These are phyloP conservation scores for Charaxes varanes DNA, from an alignment of 1,140 invertebrate species.

Conservation along the genomic window DNA sequence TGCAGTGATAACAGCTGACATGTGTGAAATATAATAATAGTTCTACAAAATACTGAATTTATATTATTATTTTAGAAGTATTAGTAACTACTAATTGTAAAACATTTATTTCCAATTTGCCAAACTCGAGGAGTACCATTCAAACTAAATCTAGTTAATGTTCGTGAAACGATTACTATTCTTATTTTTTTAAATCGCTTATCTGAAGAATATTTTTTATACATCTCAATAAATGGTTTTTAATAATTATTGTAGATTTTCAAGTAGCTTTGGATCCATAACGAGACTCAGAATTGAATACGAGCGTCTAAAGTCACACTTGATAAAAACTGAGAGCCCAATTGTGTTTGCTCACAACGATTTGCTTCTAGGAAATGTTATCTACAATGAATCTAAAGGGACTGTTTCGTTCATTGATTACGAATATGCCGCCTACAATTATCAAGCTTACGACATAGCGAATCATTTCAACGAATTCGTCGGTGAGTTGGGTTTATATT, in stretches of 20 bases:
- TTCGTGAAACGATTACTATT: too few relatives aligned
- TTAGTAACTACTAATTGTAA: too few relatives aligned
- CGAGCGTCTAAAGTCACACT: slow-evolving; percentile 77
- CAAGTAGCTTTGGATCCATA: slow-evolving; percentile 79
- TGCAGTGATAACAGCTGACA: too few relatives aligned
- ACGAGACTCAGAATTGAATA: slow-evolving; percentile 82
- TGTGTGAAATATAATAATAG: too few relatives aligned
- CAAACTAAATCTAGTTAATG: too few relatives aligned
- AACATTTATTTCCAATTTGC: too few relatives aligned
- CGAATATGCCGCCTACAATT: slow-evolving; percentile 96
- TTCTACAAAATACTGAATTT: too few relatives aligned
- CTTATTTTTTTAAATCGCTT: too few relatives aligned
- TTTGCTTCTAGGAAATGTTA: slow-evolving; percentile 94
- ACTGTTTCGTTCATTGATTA: slow-evolving; percentile 96
- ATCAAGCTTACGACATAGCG: slow-evolving; percentile 96
- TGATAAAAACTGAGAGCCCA: slow-evolving; percentile 82
- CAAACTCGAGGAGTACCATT: too few relatives aligned
- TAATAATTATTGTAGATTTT: slow-evolving; percentile 77
- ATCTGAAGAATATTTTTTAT: too few relatives aligned
- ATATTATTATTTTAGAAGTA: too few relatives aligned
- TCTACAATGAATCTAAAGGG: slow-evolving; percentile 83
- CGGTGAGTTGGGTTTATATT: slow-evolving; percentile 76
- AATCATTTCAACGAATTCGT: slow-evolving; percentile 99
- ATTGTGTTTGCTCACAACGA: slow-evolving; percentile 98
- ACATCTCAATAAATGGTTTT: too few relatives aligned